phyloP scores from a whole-genome alignment of 2,113 vertebrate genomes.

The Fulmarus glacialis region DNA sequence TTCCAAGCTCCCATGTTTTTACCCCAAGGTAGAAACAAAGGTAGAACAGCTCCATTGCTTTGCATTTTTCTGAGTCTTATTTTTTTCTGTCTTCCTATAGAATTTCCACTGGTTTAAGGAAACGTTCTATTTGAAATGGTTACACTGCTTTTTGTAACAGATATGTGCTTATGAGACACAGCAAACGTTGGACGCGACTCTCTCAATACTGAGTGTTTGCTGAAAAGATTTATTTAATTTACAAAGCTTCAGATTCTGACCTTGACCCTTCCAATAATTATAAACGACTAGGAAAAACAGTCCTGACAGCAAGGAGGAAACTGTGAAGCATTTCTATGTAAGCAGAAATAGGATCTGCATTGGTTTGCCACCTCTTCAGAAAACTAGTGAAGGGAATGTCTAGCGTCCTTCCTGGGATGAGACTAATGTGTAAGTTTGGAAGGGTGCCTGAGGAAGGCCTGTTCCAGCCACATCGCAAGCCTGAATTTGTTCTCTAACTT shows the following conservation, averaged over 20 bases:
- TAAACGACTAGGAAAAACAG: neutral
- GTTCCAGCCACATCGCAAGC: neutral
- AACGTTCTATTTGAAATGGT: neutral
- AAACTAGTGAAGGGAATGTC: neutral
- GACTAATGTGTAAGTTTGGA: neutral
- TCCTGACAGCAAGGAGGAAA: neutral
- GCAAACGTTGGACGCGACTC: neutral
- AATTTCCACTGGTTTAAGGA: neutral
- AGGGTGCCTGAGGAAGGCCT: neutral
- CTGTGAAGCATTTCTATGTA: neutral
- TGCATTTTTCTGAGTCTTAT: neutral
- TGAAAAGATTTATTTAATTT: neutral
- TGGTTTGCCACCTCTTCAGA: neutral
- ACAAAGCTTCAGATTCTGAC: neutral
- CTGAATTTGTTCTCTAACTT: neutral
- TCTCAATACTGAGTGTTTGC: neutral
- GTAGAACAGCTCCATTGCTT: neutral
- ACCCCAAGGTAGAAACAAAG: neutral
- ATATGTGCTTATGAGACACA: neutral
- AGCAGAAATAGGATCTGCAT: neutral
- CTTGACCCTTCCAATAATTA: neutral
- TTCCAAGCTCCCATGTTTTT: neutral
- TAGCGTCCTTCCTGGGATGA: neutral
- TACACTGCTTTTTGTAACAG: neutral
- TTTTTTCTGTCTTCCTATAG: neutral